These are phyloP conservation scores for Agelas oroides DNA, from an alignment of 37 sponge, comb jelly and placozoan genomes.

Conservation along the genomic window DNA sequence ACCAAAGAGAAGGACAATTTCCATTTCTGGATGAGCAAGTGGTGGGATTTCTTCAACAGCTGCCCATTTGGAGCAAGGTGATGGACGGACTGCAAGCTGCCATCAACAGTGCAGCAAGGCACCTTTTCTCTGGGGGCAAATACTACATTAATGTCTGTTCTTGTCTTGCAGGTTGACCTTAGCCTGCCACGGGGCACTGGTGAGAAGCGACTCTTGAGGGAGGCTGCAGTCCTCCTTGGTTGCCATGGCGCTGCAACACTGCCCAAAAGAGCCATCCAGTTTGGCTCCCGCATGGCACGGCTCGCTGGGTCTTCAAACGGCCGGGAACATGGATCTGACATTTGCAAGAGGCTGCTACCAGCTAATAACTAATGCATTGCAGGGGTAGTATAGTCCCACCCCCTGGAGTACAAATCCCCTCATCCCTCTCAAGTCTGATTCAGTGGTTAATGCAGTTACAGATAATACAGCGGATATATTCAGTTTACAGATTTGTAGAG, in stretches of 20 bases:
- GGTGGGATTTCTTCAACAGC: conserved; percentile 77
- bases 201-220: conserved; percentile 91
- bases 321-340: conserved; percentile 76
- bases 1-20: conserved; percentile 91
- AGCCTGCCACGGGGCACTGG: conserved; percentile 88
- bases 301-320: conserved; percentile 69
- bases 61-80: conserved; percentile 88
- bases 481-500: too few relatives aligned
- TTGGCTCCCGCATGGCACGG: conserved; percentile 93
- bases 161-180: conserved; percentile 76
- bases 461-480: too few relatives aligned
- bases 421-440: too few relatives aligned
- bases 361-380: too few relatives aligned
- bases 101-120: too few relatives aligned
- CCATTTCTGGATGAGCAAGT: conserved; percentile 97
- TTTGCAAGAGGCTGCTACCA: conserved; percentile 67
- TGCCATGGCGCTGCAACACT: conserved; percentile 64
- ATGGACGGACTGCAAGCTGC: too few relatives aligned
- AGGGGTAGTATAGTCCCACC: too few relatives aligned
- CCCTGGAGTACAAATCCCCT: too few relatives aligned
- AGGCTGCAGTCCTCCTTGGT: conserved; percentile 82
- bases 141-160: neutral
- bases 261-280: conserved; percentile 97
- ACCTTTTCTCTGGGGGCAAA: neutral
- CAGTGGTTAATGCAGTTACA: too few relatives aligned